Conservation (phyloP, 2,888 invertebrate genomes). For the Myopa tessellatipennis region DNA sequence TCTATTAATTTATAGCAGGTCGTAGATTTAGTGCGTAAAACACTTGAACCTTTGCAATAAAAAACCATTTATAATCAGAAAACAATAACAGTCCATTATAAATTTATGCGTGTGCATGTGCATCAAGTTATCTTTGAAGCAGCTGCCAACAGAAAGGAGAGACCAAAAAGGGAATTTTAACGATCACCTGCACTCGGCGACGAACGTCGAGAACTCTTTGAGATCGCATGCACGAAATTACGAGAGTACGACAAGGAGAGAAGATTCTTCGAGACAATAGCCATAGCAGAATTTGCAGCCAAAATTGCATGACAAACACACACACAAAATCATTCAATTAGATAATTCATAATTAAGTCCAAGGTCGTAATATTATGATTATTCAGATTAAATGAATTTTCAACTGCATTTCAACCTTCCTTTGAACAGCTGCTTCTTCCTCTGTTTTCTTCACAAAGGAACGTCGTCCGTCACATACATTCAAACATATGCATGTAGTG, state of each 20-base stretch:
- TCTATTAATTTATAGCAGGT: too few relatives aligned
- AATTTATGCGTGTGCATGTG: conserved; percentile 28
- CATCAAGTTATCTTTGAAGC: neutral
- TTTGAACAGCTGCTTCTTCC: neutral
- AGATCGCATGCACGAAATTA: neutral
- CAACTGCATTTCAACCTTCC: neutral
- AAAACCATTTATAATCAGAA: neutral
- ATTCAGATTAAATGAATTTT: too few relatives aligned
- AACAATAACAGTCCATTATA: neutral
- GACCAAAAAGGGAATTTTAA: conserved; percentile 9
- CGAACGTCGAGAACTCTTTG: neutral
- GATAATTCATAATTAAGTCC: conserved; percentile 46
- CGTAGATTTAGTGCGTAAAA: too few relatives aligned
- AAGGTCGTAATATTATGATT: too few relatives aligned
- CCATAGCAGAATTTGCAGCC: neutral
- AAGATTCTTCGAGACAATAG: neutral
- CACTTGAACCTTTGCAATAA: too few relatives aligned
- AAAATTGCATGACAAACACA: conserved; percentile 10
- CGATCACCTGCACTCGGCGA: conserved; percentile 30
- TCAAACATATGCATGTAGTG: too few relatives aligned
- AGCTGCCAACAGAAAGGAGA: conserved; percentile 20
- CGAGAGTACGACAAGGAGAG: neutral
- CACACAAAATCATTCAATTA: conserved; percentile 13
- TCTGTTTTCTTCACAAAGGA: too few relatives aligned
- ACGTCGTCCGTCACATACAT: too few relatives aligned